Evolutionary conservation across 2,888 invertebrate genomes (phyloP), one percentile per base, ranked within the genome.

Genomic region (Alsophila aescularia): DNA sequence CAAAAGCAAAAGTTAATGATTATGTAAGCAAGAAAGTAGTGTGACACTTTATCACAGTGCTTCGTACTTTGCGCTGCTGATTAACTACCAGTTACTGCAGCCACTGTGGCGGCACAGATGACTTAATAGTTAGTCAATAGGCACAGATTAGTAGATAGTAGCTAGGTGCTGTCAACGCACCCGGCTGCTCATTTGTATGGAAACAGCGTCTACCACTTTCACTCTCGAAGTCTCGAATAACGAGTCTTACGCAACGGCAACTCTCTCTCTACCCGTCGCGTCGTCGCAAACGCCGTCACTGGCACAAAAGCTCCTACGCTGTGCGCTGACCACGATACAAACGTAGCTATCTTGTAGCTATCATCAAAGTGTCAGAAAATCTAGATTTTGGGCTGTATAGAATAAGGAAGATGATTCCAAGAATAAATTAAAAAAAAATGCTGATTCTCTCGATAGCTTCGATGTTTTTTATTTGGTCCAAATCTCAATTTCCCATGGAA

Each of bases 161-260:
- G 24, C 34, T 31, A 12, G 12, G 18, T 32, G 45, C 45, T 68
- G 57, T 53, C 78, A 75, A 77, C 77, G 83, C 81, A 81, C 83
- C 77, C 83, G 79, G 74, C 79, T 81, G 76, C 77, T 86, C 83
- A 88, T 90, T 88, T 85, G 83, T 90, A 90, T 90, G 90, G 83
- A 86, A 86, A 86, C 87, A 81, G 83, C 80, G 79, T 79, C 80
- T 77, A 79, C 77, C 83, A 90, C 90, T 91, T 91, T 91, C 90
- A 90, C 90, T 90, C 84, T 90, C 88, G 76, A 41, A 49, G 49
- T 54, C 52, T 49, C 73, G 77, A 83, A 85, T 79, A 86, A 85
- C 88, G 84, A 84, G 83, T 82, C 75, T 91, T 90, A 88, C 83
- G 90, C 85, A 90, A 91, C 80, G 65, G 56, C 81, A 75, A 75